Conservation (phyloP, 2,888 invertebrate species). For the Pemphredon lugubris region DNA sequence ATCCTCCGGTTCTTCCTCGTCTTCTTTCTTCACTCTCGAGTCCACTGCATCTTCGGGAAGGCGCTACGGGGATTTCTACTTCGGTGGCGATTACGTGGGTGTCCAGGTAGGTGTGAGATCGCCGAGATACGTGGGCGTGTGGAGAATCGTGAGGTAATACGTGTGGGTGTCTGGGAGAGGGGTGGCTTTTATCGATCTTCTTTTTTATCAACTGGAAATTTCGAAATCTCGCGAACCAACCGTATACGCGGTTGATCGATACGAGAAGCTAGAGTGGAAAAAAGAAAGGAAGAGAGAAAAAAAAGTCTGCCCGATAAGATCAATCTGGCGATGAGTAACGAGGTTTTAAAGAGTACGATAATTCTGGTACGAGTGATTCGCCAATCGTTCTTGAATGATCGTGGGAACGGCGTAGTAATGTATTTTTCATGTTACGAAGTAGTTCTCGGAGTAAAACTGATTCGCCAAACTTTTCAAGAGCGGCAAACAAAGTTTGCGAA, state of each 20-base stretch:
- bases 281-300: not conserved
- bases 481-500: constrained; percentile 51
- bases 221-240: constrained; percentile 43
- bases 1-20: not conserved
- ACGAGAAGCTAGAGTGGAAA: not conserved
- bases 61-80: constrained; percentile 79
- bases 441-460: constrained; percentile 38
- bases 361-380: constrained; percentile 4
- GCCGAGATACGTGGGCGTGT: constrained; percentile 44
- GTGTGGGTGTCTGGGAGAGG: constrained; percentile 38
- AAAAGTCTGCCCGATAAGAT: not conserved
- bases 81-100: constrained; percentile 70
- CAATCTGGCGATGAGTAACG: too few relatives aligned
- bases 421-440: constrained; percentile 34
- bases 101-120: constrained; percentile 54
- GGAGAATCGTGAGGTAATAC: constrained; percentile 35
- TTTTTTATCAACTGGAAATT: constrained; percentile 60
- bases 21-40: not conserved
- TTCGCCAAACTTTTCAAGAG: constrained; percentile 53
- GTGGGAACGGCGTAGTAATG: constrained; percentile 39
- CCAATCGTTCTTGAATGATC: constrained; percentile 4
- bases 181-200: constrained; percentile 56
- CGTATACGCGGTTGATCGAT: constrained; percentile 4
- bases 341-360: too few relatives aligned
- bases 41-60: constrained; percentile 78